Evolutionary conservation across 2,113 vertebrate species (phyloP), one percentile per base, ranked within the genome.

Genomic region (Bostrychus sinensis): DNA sequence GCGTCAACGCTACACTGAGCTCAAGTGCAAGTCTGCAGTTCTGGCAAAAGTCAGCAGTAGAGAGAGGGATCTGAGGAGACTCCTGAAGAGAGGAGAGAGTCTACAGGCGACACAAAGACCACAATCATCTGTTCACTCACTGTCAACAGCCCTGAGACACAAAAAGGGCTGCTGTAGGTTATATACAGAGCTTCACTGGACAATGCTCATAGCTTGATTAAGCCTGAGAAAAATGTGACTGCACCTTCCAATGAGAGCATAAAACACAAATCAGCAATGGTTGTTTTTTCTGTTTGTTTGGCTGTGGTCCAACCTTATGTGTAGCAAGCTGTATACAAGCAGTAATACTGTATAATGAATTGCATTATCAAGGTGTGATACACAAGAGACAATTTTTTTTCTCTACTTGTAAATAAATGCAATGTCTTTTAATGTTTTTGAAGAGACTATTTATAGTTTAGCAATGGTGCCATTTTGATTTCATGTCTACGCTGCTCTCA

Each of bases 131-230:
- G 46, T 45, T 56, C 56, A n/a, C n/a, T n/a, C 56, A 72, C 73
- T 53, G 63, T 58, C 60, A 72, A 79, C 58, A 69, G 62, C 43
- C 73, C 67, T 68, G 60, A 74, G 55, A 77, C 78, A 46, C 51
- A 41, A 62, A 50, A 48, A 48, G 23, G 22, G 22, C 20, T 14
- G 22, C 22, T 16, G 22, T 48, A 22, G 4, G 14, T 20, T 12
- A 48, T 12, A 25, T 25, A 12, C 22, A 25, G 22, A 25, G 45
- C 22, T 48, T n/a, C n/a, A n/a, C n/a, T n/a, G n/a, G n/a, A n/a
- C n/a, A n/a, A n/a, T n/a, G n/a, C n/a, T n/a, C n/a, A n/a, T n/a
- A n/a, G n/a, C n/a, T 39, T 39, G 13, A 39, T 39, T 39, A 39
- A 4, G 14, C 37, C 37, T 16, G 2, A 39, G 37, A 39, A n/a